Evolutionary conservation across 2,797 vertebrate species (phyloP).

Genomic region (Rachycentron canadum): DNA sequence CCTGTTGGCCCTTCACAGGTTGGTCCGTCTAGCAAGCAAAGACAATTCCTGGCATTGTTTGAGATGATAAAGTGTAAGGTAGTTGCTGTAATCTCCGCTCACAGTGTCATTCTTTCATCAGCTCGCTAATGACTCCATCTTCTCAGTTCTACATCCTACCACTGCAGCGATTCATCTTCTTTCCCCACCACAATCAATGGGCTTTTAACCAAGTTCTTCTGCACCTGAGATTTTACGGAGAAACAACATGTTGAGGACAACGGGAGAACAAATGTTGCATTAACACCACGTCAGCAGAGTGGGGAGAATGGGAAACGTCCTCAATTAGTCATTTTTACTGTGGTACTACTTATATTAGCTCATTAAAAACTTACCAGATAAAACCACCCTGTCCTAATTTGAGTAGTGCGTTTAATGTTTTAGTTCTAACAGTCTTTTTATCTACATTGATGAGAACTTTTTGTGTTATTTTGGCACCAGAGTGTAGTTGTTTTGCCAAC

Average conservation of each 20-base stretch:
- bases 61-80: conserved; percentile 48
- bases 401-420: conserved; percentile 11
- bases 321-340: background rate
- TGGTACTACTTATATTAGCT: background rate
- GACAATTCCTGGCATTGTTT: conserved; percentile 10
- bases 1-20: background rate
- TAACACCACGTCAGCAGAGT: background rate
- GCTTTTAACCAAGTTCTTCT: background rate
- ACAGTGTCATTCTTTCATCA: background rate
- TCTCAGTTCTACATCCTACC: background rate
- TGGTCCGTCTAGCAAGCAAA: background rate
- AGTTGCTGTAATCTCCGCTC: conserved; percentile 10
- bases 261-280: background rate
- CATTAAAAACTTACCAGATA: background rate
- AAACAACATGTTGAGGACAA: background rate
- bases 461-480: conserved; percentile 23
- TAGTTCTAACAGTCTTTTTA: conserved; percentile 1
- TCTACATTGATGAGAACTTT: background rate
- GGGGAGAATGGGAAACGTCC: background rate
- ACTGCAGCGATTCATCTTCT: conserved; percentile 7
- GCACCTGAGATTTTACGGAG: background rate
- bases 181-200: background rate
- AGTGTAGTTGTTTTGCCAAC: conserved; percentile 5
- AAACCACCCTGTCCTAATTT: background rate
- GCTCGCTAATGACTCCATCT: conserved; percentile 22